These are phyloP conservation scores for Sminthurinus signatus DNA, from an alignment of 1,140 invertebrate species.

Conservation along the genomic window DNA sequence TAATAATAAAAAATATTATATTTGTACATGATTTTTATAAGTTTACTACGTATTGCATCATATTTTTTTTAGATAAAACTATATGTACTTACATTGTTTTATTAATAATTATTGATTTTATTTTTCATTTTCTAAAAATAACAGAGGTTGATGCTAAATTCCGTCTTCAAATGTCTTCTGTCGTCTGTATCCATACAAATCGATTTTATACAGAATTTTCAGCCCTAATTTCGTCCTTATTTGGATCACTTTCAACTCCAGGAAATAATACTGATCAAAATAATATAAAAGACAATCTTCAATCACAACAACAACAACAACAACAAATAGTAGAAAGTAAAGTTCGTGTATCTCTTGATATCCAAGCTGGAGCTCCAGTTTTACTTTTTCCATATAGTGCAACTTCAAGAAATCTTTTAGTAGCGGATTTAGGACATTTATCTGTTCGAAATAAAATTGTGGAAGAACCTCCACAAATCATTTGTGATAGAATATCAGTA, in stretches of 20 bases:
- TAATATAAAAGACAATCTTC: no score
- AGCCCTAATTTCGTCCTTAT: conserved; percentile 41
- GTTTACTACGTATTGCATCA: neutral
- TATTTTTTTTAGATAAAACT: neutral
- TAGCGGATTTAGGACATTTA: conserved; percentile 74
- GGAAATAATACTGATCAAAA: no score
- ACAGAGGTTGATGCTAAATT: conserved; percentile 71
- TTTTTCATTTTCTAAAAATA: no score
- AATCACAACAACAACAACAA: no score
- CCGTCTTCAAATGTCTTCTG: conserved; percentile 72
- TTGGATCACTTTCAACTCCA: conserved; percentile 12
- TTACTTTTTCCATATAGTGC: conserved; percentile 81
- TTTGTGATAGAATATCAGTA: conserved; percentile 49
- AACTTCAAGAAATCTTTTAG: conserved; percentile 66
- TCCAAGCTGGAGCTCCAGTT: conserved; percentile 69
- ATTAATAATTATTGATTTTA: conserved; percentile 14
- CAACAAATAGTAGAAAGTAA: no score
- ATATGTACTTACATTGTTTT: neutral
- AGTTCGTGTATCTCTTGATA: conserved; percentile 58
- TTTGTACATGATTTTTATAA: neutral
- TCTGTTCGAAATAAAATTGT: conserved; percentile 66
- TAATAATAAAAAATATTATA: neutral
- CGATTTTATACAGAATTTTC: conserved; percentile 82
- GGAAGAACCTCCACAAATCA: conserved; percentile 1
- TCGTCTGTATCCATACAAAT: conserved; percentile 91